phyloP scores from a whole-genome alignment of 2,113 vertebrate genomes.

The Petaurus breviceps region DNA sequence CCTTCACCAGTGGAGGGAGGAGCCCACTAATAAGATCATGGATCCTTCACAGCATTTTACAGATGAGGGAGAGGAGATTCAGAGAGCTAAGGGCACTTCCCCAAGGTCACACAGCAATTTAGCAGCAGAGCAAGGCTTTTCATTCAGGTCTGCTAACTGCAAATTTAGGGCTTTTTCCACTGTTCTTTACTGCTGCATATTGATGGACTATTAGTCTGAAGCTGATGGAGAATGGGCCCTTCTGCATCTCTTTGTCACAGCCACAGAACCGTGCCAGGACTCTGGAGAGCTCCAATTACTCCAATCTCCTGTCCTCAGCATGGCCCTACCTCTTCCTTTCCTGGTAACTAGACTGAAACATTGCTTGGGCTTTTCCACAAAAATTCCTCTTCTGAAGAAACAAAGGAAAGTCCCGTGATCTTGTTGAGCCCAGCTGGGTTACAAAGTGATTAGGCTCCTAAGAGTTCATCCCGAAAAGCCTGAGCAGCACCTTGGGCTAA shows the following conservation, averaged over 20 bases:
- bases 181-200: not conserved
- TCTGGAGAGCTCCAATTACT: not conserved
- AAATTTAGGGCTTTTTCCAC: rapidly evolving
- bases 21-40: no score
- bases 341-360: not conserved
- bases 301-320: not conserved
- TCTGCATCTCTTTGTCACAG: not conserved
- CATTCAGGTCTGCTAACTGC: rapidly evolving
- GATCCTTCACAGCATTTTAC: no score
- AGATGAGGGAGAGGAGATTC: no score
- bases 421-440: not conserved
- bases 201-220: not conserved
- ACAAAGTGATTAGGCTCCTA: not conserved
- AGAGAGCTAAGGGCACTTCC: not conserved
- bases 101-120: not conserved
- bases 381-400: not conserved
- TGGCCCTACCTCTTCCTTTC: not conserved
- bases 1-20: no score
- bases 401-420: not conserved
- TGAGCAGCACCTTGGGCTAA: not conserved
- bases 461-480: not conserved
- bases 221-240: not conserved
- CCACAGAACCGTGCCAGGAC: not conserved
- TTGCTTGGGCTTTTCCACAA: not conserved
- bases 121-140: not conserved